Evolutionary conservation across 2,797 vertebrate genomes (phyloP), one percentile per base, ranked within the genome.

Genomic region (Manis crassicaudata): DNA sequence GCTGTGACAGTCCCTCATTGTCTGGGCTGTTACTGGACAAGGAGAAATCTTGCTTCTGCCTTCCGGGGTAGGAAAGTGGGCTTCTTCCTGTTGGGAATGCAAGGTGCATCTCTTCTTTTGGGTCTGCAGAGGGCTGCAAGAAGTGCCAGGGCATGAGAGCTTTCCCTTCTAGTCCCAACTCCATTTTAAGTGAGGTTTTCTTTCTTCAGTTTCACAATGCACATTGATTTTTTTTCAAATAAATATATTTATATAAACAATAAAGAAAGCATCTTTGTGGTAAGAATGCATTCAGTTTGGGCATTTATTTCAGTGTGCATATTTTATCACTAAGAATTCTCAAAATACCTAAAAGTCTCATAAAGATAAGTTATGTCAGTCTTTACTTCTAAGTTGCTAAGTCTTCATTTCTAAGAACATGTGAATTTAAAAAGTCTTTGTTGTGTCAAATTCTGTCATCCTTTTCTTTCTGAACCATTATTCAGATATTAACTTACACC

Each of bases 261-360:
- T 83, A 60, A 75, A 81, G 35, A 76, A 11, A 77, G 5, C 2
- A 46, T 72, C 11, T 58, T 56, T 67, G 18, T 73, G 21, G 27
- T 25, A 60, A 81, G 65, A 75, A 35, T 70, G 11, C 21, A 40
- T 29, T 88, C n/a, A 54, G 7, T 8, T 72, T 65, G 25, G 29
- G 10, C 29, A 85, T 23, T 86, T 70, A 92, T 89, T 88, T 92
- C 62, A 77, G 58, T 11, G 3, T 72, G 16, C 11, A 18, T 86
- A 6, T 62, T 83, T 90, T 43, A 17, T 60, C 23, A 62, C 20
- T 83, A 16, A 17, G 2, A 79, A 54, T 75, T 80, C 63, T 91
- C 52, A 80, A 83, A 77, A 94, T 72, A 92, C 88, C 32, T 87
- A 29, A 27, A 67, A 43, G 85, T 70, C 32, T 91, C 88, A 88